Conservation (phyloP, 2,888 invertebrate species). For the Sesamia inferens region DNA sequence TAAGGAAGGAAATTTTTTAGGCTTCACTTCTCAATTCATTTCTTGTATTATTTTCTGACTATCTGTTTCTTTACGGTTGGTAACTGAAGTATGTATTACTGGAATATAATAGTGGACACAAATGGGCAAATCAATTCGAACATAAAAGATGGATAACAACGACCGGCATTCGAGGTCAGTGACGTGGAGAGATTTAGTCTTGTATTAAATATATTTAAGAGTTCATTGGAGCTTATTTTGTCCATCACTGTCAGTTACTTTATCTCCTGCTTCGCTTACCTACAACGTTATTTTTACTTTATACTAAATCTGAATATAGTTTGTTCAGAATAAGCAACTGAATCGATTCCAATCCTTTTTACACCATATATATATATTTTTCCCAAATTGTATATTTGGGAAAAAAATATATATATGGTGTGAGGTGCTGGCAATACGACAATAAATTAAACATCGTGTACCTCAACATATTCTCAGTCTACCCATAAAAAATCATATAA, state of each 20-base stretch:
- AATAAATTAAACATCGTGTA: too few relatives aligned
- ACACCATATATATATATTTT: too few relatives aligned
- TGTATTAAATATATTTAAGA: background rate
- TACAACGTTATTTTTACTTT: too few relatives aligned
- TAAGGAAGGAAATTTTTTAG: background rate
- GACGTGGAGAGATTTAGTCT: background rate
- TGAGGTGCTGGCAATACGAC: too few relatives aligned
- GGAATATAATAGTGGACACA: conserved; percentile 1
- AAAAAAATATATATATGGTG: too few relatives aligned
- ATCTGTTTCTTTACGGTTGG: background rate
- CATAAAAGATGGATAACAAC: conserved; percentile 12
- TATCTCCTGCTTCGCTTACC: background rate
- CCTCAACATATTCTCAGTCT: too few relatives aligned
- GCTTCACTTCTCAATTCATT: background rate
- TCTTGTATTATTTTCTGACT: background rate
- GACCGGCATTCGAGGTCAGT: conserved; percentile 15
- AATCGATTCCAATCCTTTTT: too few relatives aligned
- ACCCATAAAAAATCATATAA: too few relatives aligned
- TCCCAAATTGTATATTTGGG: too few relatives aligned
- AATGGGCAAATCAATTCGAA: conserved; percentile 22
- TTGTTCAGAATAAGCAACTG: too few relatives aligned
- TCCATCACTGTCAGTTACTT: background rate
- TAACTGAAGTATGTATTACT: background rate
- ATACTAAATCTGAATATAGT: too few relatives aligned
- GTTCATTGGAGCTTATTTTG: background rate